Evolutionary conservation across 2,797 vertebrate species (phyloP).

Genomic region (Lacerta agilis): DNA sequence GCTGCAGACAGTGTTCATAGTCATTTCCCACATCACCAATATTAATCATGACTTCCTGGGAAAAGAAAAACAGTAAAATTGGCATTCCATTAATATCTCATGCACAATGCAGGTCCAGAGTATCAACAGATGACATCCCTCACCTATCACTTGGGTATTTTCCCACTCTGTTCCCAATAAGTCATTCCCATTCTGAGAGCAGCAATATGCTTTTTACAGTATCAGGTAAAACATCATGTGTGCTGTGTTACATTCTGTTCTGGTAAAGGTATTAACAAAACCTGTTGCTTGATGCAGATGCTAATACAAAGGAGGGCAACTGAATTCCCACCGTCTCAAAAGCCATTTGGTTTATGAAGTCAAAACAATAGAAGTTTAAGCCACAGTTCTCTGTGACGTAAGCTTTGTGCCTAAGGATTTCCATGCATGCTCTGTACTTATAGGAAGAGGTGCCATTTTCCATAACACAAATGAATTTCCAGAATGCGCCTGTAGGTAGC

Average conservation of each 20-base stretch:
- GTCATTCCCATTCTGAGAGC: neutral
- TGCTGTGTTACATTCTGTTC: neutral
- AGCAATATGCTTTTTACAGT: neutral
- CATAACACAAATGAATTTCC: neutral
- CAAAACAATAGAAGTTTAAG: neutral
- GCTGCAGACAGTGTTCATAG: slow-evolving; percentile 87
- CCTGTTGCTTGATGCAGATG: neutral
- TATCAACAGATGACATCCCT: neutral
- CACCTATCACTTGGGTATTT: neutral
- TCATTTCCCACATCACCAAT: slow-evolving; percentile 85
- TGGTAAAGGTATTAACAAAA: neutral
- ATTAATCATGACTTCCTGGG: slow-evolving; percentile 88
- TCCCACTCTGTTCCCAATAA: neutral
- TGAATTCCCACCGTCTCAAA: neutral
- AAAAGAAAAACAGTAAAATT: slow-evolving; percentile 39
- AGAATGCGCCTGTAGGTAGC: neutral
- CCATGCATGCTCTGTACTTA: neutral
- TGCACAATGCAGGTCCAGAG: neutral
- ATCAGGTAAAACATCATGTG: neutral
- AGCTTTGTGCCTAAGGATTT: neutral
- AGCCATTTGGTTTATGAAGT: neutral
- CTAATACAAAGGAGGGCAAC: neutral
- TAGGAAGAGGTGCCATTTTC: neutral
- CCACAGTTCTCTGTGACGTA: neutral
- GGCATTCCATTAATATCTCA: slow-evolving; percentile 12